Evolutionary conservation across 2,888 invertebrate genomes (phyloP), one percentile per base, ranked within the genome.

Genomic region (Xestia rhomboidea): DNA sequence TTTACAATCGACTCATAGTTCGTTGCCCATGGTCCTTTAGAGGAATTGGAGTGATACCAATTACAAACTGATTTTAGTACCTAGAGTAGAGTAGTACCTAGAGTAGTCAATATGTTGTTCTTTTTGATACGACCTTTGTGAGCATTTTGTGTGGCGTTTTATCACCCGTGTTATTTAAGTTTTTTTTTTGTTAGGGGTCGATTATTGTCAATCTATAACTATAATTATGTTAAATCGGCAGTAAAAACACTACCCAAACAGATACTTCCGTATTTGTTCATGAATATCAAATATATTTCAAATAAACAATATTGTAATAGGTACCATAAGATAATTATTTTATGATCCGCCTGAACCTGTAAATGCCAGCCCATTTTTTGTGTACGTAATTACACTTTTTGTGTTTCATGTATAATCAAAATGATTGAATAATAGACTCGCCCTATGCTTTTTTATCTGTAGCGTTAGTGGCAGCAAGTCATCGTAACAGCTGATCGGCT

Each of bases 261-360:
- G n/a, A 68, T 41, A 75, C 71, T 81, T 84, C 85, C 82, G 75
- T 44, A 73, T 81, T 78, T 54, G 49, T 54, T 30, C 38, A 49
- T 27, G 27, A 27, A 18, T 27, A 77, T 13, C 24, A 70, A 77
- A 67, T 68, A 34, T 27, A 34, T 27, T 34, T 10, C 34, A 34
- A 30, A 30, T 11, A 62, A 60, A 8, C 57, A 60, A 60, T 18
- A 3, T 30, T 21, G 30, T 30, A 34, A 11, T 7, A 57, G 15
- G 27, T 57, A 57, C 15, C 18, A 41, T 0, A 18, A 38, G 4
- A 6, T 71, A 70, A 49, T 27, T 27, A 21, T 70, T 15, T n/a
- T 27, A 30, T 13, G n/a, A 44, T 30, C 30, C 69, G 18, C 21
- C 2, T 81, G 57, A 68, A 68, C 62, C 70, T 11, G 27, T 63